These are phyloP conservation scores for Bradypodion pumilum DNA, from an alignment of 2,797 vertebrate genomes.

Conservation along the genomic window DNA sequence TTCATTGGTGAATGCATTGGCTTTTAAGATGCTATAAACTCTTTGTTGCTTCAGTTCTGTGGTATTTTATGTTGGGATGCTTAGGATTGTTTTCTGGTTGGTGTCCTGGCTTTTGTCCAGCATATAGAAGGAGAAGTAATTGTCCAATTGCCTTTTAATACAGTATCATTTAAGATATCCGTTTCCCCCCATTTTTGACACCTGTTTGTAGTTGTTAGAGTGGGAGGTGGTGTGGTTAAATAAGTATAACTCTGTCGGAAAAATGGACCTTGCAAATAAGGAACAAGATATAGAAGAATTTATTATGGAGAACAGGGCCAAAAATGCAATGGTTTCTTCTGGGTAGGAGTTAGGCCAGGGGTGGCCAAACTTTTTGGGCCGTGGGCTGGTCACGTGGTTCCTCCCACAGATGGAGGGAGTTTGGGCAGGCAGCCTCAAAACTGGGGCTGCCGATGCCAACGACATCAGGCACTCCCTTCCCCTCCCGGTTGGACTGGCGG, in stretches of 20 bases:
- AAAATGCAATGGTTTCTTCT: neutral
- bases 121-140: constrained; percentile 48
- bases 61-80: constrained; percentile 37
- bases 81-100: constrained; percentile 46
- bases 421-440: too few relatives aligned
- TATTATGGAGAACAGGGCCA: neutral
- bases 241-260: neutral
- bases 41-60: neutral
- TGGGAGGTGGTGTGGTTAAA: neutral
- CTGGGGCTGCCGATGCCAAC: too few relatives aligned
- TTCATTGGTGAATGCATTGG: neutral
- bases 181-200: constrained; percentile 46
- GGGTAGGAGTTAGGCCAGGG: neutral
- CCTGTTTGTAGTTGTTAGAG: constrained; percentile 30
- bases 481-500: too few relatives aligned
- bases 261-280: neutral
- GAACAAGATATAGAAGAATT: neutral
- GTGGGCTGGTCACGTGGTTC: too few relatives aligned
- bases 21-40: neutral
- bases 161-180: constrained; percentile 23
- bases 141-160: constrained; percentile 40
- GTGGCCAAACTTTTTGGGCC: too few relatives aligned
- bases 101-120: constrained; percentile 61
- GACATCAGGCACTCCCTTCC: too few relatives aligned
- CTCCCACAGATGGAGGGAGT: too few relatives aligned